Evolutionary conservation across 2,797 vertebrate genomes (phyloP).

Genomic region (Scyliorhinus canicula): DNA sequence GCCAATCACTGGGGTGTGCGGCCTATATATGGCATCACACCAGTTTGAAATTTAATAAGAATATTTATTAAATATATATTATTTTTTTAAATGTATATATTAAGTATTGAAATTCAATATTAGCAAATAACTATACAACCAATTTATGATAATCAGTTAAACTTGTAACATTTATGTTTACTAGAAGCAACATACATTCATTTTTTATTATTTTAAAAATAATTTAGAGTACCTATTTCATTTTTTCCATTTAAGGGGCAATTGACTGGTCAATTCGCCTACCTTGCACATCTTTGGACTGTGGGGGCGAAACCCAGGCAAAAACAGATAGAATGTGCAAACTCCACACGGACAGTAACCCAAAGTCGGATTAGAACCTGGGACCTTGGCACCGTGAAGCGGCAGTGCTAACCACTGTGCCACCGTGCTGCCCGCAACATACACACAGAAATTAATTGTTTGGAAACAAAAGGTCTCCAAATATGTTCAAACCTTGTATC

Average conservation of each 20-base stretch:
- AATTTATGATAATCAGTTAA: neutral
- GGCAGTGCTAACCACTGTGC: too few species aligned
- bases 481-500: neutral
- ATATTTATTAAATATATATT: neutral
- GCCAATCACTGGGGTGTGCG: neutral
- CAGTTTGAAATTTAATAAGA: neutral
- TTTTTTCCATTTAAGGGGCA: too few species aligned
- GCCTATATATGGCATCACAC: neutral
- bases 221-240: too few species aligned
- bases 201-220: too few species aligned
- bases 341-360: too few species aligned
- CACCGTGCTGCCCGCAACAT: too few species aligned
- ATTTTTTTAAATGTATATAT: neutral
- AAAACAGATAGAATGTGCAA: too few species aligned
- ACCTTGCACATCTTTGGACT: too few species aligned
- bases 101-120: neutral
- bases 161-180: neutral
- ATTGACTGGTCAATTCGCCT: too few species aligned
- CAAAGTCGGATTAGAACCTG: too few species aligned
- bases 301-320: too few species aligned
- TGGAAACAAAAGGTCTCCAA: neutral
- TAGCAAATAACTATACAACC: neutral
- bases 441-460: neutral
- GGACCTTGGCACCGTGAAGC: too few species aligned
- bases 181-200: neutral